Base-by-base conservation (phyloP, 2,113 vertebrate genomes). In the Ranitomeya variabilis region DNA sequence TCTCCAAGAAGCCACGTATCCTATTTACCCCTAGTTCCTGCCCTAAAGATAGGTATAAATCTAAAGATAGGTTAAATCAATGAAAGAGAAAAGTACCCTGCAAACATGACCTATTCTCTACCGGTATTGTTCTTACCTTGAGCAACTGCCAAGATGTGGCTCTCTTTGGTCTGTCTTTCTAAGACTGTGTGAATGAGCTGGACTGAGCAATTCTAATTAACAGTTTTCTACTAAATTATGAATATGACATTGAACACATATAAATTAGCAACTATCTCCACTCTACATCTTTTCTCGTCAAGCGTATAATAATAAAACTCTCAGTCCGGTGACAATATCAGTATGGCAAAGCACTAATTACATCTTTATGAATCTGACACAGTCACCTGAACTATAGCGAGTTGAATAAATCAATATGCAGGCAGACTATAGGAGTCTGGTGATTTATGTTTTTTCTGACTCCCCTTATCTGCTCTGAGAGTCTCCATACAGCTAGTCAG, bases 211-310 rank as follows among this genome's bases (percentile, higher is more conserved):
- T 64, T 83, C 60, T 37, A 52, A 83, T 83, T 83, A 66, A 52
- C 60, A 67, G 45, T 83, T 66, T 67, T 83, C 80, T 67, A 11
- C 67, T 67, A 52, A 67, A 67, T 83, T 51, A 66, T 52, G 37
- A 83, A 23, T 83, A 83, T 60, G 55, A 31, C 78, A 80, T 59
- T 80, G 78, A 80, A 80, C n/a, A 23, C n/a, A 59, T 80, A 80
- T 59, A 80, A 80, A 80, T 80, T 59, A 80, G 78, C 78, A 21
- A 26, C 55, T 31, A 59, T 80, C 78, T 80, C 4, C 52, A 66
- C 19, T 51, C 16, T 52, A 52, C 81, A 83, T 67, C 81, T 67
- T 67, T n/a, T 67, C 60, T 66, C 67, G 60, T 83, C 37, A 67
- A 67, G 19, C 64, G 18, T 83, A 51, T 52, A 52, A 83, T 83